These are phyloP conservation scores for Oxyscelio sp. DNA, from an alignment of 2,888 invertebrate species.

Conservation along the genomic window DNA sequence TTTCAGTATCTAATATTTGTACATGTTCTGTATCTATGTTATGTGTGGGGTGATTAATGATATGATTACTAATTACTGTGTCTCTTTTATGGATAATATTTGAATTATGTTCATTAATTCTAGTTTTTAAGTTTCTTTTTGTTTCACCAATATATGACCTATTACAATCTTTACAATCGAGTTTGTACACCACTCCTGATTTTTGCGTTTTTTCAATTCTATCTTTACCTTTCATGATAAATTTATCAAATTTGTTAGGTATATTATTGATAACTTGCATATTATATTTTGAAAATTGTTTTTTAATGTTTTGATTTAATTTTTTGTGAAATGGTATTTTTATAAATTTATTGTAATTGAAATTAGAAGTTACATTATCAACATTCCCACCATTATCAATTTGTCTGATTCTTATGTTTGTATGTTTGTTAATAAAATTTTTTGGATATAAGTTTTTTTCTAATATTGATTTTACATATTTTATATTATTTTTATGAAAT, in stretches of 20 bases:
- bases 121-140: not conserved
- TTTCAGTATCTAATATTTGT: not conserved
- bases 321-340: not conserved
- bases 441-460: not conserved
- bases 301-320: not conserved
- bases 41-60: not conserved
- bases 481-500: not conserved
- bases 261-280: not conserved
- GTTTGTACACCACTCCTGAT: not conserved
- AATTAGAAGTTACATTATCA: too few relatives aligned
- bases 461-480: not conserved
- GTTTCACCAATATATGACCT: not conserved
- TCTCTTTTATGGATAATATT: not conserved
- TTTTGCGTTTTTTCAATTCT: not conserved
- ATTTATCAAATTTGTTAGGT: not conserved
- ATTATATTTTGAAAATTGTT: too few relatives aligned
- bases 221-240: not conserved
- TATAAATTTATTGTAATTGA: too few relatives aligned
- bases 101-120: not conserved
- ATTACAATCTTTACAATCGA: not conserved
- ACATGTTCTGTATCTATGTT: not conserved
- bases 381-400: too few relatives aligned
- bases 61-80: not conserved
- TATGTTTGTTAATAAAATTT: not conserved
- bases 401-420: too few relatives aligned